Conservation (phyloP, 1,140 invertebrate genomes). For the Anoplophora glabripennis region DNA sequence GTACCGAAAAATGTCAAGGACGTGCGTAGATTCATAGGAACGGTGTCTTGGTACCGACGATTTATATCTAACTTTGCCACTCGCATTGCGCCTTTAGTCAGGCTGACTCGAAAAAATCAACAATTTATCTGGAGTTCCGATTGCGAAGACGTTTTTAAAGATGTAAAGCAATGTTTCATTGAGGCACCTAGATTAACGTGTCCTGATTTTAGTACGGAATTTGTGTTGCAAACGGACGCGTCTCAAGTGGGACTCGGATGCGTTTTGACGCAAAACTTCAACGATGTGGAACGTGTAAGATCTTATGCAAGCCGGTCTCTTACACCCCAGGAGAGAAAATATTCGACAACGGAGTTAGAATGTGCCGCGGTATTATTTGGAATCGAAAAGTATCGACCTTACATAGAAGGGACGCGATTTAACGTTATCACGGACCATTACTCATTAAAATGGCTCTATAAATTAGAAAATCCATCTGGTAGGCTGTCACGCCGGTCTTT, state of each 20-base stretch:
- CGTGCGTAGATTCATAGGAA: slow-evolving; percentile 2
- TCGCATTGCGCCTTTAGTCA: slow-evolving; percentile 4
- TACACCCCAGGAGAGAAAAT: slow-evolving; percentile 46
- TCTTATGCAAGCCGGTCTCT: slow-evolving; percentile 48
- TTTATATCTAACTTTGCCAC: slow-evolving; percentile 19
- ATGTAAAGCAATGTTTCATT: slow-evolving; percentile 14
- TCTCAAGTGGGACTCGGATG: slow-evolving; percentile 34
- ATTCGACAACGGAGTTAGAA: slow-evolving; percentile 51
- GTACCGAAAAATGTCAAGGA: slow-evolving; percentile 4
- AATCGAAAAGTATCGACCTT: slow-evolving; percentile 48
- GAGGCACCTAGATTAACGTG: slow-evolving; percentile 18
- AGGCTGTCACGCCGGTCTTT: slow-evolving; percentile 49
- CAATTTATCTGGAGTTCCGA: slow-evolving; percentile 10
- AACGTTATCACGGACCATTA: slow-evolving; percentile 51
- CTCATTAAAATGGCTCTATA: slow-evolving; percentile 46
- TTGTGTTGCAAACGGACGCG: slow-evolving; percentile 33
- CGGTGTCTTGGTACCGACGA: slow-evolving; percentile 9
- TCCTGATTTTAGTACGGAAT: slow-evolving; percentile 11
- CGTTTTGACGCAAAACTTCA: slow-evolving; percentile 32
- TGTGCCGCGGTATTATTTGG: slow-evolving; percentile 49
- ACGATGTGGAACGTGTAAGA: slow-evolving; percentile 38
- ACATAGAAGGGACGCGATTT: slow-evolving; percentile 49
- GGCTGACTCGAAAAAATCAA: slow-evolving; percentile 7
- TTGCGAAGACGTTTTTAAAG: slow-evolving; percentile 8
- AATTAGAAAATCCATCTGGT: slow-evolving; percentile 44